Evolutionary conservation across 2,888 invertebrate genomes (phyloP), one percentile per base, ranked within the genome.

Genomic region (Agrochola circellaris): DNA sequence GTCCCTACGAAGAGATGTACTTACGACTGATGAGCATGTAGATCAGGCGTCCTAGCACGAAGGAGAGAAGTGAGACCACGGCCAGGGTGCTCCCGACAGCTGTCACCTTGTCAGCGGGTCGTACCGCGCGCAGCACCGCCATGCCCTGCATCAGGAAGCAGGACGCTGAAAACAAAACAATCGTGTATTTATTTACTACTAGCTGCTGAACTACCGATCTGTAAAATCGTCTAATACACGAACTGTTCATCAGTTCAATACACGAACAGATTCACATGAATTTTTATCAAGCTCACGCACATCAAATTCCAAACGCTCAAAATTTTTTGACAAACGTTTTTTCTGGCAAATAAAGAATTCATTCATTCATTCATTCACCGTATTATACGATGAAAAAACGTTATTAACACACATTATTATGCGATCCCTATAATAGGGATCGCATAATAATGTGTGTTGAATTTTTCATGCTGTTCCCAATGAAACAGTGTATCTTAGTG

Each of bases 121-220:
- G 87, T 48, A 94, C 95, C 0, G 93, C 90, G 2, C 96, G 92
- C 9, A 96, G 75, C 0, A 95, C 73, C 75, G 90, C 94, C 96
- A 96, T 96, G 3, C 95, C 94, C 84, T 95, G 95, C 95, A 96
- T 94, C 70, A 96, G 87, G 79, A 95, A 89, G 4, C 95, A 89
- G 0, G 95, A 92, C 4, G 92, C 96, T 96, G 91, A 0, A 88
- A 88, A 85, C 2, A 0, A 88, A 88, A 85, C 2, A 45, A 70
- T 9, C 7, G 26, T 3, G 3, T 13, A 38, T 48, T 54, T 11
- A n/a, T 20, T 48, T 34, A 30, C 17, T 17, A n/a, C 7, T 34
- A 17, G 11, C 11, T 51, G 20, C 0, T n/a, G n/a, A n/a, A n/a
- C 42, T 17, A 42, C 23, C 2, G 1, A 38, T 38, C 4, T n/a